Evolutionary conservation across 1,140 invertebrate species (phyloP).

Genomic region (Neuroterus valhalla): DNA sequence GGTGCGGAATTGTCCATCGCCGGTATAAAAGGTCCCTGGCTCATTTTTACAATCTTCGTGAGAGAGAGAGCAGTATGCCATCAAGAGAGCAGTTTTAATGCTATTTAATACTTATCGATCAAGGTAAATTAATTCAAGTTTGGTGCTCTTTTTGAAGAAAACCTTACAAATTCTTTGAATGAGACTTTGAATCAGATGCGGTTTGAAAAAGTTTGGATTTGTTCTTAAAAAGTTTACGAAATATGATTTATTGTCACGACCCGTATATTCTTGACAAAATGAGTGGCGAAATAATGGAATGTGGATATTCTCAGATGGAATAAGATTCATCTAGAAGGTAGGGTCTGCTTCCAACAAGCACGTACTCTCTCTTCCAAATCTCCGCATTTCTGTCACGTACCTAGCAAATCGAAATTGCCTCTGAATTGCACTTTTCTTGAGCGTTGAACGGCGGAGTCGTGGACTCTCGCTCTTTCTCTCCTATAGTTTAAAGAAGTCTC

Average conservation of each 20-base stretch:
- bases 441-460: conserved; percentile 1
- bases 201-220: too few relatives aligned
- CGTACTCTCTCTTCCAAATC: neutral
- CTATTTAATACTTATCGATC: too few relatives aligned
- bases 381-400: neutral
- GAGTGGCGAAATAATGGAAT: neutral
- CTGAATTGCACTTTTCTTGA: conserved; percentile 28
- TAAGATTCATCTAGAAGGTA: neutral
- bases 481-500: neutral
- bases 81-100: too few relatives aligned
- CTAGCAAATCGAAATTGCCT: conserved; percentile 11
- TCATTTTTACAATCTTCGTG: neutral
- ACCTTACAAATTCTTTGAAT: too few relatives aligned
- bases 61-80: neutral
- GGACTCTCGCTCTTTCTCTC: conserved; percentile 20
- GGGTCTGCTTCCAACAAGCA: neutral
- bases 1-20: too few relatives aligned
- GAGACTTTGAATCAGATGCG: too few relatives aligned
- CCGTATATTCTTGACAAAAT: conserved; percentile 9
- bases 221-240: neutral
- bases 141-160: too few relatives aligned
- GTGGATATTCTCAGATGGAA: neutral
- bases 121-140: too few relatives aligned
- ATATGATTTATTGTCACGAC: conserved; percentile 5
- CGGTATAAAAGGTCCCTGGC: conserved; percentile 11